These are phyloP conservation scores for Pipistrellus pipistrellus DNA, from an alignment of 2,797 vertebrate species.

Conservation along the genomic window DNA sequence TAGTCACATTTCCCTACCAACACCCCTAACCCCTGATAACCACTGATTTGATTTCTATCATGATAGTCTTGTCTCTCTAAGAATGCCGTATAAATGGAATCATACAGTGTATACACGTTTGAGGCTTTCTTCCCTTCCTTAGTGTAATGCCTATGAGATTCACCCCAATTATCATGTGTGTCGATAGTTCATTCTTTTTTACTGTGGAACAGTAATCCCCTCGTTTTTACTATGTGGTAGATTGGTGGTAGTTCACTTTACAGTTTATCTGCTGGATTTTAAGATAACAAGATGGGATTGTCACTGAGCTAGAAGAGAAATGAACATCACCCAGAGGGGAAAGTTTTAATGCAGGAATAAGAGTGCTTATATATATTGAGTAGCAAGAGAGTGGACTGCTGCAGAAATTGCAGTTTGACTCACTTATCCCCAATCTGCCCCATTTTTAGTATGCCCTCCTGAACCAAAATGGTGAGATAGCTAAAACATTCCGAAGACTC, in stretches of 20 bases:
- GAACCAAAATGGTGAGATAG: not conserved
- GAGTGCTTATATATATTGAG: not conserved
- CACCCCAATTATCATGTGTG: constrained; percentile 14
- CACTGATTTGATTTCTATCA: constrained; percentile 1
- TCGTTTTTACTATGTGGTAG: constrained; percentile 38
- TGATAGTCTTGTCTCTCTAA: not conserved
- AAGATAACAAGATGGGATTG: not conserved
- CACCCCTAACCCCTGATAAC: not conserved
- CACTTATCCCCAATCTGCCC: not conserved
- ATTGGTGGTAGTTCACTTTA: constrained; percentile 1
- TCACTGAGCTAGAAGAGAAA: constrained; percentile 17
- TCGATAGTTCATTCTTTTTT: constrained; percentile 52
- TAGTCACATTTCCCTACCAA: not conserved
- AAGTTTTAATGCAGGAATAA: constrained; percentile 14
- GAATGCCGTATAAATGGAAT: not conserved
- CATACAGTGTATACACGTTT: not conserved
- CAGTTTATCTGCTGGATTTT: constrained; percentile 25
- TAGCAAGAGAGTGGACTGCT: not conserved
- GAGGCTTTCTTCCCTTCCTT: constrained; percentile 9
- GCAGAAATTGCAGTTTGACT: not conserved
- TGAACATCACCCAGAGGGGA: not conserved
- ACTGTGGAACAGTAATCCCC: not conserved
- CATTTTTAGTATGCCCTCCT: not conserved
- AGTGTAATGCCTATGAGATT: constrained; percentile 1
- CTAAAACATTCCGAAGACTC: not conserved